phyloP scores from a whole-genome alignment of 2,888 invertebrate genomes.

The Lasius fuliginosus region DNA sequence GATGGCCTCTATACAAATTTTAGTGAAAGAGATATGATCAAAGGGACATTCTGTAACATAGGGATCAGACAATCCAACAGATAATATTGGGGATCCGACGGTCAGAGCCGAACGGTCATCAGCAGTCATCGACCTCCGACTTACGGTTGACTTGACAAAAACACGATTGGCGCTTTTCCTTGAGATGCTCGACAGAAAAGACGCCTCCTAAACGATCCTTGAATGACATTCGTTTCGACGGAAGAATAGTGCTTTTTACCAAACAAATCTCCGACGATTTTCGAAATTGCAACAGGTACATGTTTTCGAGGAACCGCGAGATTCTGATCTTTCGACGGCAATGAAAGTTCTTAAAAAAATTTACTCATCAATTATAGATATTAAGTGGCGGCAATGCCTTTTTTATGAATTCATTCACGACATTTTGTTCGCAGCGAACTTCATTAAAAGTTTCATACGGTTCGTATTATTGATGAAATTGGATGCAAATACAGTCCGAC shows the following conservation, averaged over 20 bases:
- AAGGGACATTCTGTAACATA: conserved; percentile 1
- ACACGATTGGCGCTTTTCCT: background rate
- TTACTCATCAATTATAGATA: conserved; percentile 32
- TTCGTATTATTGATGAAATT: conserved; percentile 43
- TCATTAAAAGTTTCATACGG: conserved; percentile 50
- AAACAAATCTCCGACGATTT: conserved; percentile 23
- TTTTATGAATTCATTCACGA: conserved; percentile 32
- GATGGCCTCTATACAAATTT: background rate
- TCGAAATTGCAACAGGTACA: conserved; percentile 44
- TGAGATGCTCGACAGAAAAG: background rate
- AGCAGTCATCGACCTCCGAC: conserved; percentile 17
- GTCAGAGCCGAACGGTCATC: background rate
- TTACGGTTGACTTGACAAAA: conserved; percentile 13
- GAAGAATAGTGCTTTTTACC: conserved; percentile 26
- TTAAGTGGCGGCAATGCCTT: background rate
- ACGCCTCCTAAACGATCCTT: conserved; percentile 21
- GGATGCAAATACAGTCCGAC: conserved; percentile 41
- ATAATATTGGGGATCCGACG: background rate
- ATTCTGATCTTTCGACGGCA: background rate
- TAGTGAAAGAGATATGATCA: background rate
- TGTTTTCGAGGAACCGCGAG: conserved; percentile 36
- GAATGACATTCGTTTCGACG: background rate
- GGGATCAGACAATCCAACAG: background rate
- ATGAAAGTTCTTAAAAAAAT: conserved; percentile 37
- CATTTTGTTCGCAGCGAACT: conserved; percentile 22